Base-by-base conservation (phyloP, 2,888 invertebrate species). In the Reticulitermes lucifugus region DNA sequence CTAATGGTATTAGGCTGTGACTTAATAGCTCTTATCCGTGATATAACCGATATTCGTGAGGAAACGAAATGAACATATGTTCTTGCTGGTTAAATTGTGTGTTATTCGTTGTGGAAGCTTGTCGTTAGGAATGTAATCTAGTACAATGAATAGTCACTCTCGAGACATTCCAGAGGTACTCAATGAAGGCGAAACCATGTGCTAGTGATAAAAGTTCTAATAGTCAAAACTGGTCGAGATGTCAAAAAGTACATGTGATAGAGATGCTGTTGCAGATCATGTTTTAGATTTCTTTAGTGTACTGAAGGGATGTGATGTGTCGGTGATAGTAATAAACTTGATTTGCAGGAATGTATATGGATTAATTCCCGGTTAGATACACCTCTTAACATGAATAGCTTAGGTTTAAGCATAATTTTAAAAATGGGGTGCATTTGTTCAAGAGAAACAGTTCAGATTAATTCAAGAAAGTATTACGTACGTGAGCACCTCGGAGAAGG, bases 401-500 rank as follows among this genome's bases (percentile, higher is more conserved):
- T 95, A 88, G 95, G 95, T 86, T 92, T 95, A 90, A 94, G 94
- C 89, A 91, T 95, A 87, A 94, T 95, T 88, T 92, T 95, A 88
- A 94, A 94, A 92, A 94, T 94, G 92, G 95, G 95, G 59, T 97
- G 97, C 90, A 92, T 96, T 75, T 96, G 96, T 91, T 93, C 94
- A 59, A 94, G 94, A 89, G 96, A 96, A 91, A 93, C 93, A 12
- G 90, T 97, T 51, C 92, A 92, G 84, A 93, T 97, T 83, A 96
- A 96, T 90, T 94, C 94, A 60, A 92, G 93, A 86, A 94, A 94
- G 89, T 96, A 96, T 89, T 92, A 92, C 82, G 92, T 96, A 14
- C 91, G 92, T 84, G 95, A 96, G 89, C 92, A 94, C 88, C 92
- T 97, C 79, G 96, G 96, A 83, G 95, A 96, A 91, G 96, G 96